A percentile compares a stretch with the other conserved stretches of the same genome.
Evolutionary conservation across 2,113 vertebrate genomes (phyloP).

Genomic region (Coturnix japonica): DNA sequence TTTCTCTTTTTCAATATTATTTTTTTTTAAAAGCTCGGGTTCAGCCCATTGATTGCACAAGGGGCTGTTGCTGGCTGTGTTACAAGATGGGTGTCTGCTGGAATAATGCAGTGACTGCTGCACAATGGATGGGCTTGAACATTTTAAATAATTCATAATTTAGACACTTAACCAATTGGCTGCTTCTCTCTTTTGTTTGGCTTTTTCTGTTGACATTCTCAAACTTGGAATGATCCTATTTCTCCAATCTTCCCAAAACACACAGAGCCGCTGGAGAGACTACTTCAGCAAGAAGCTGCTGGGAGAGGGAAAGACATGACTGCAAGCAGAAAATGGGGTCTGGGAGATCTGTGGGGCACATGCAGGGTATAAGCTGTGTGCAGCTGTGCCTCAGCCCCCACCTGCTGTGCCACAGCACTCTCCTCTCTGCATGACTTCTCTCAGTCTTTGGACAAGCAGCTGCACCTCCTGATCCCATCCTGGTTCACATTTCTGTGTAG

Average conservation of each 20-base stretch:
- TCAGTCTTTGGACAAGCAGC: background rate
- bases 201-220: background rate
- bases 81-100: background rate
- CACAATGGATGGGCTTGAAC: background rate
- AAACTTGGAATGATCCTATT: background rate
- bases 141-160: background rate
- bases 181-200: background rate
- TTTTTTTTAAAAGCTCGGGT: background rate
- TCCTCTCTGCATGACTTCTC: rapidly evolving
- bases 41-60: background rate
- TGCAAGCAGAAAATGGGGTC: background rate
- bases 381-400: background rate
- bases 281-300: background rate
- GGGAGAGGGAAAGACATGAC: background rate
- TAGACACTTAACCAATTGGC: background rate
- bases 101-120: background rate
- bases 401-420: rapidly evolving
- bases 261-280: background rate
- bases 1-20: background rate
- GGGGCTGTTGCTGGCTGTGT: background rate
- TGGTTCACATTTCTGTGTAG: background rate
- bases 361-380: background rate
- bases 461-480: background rate
- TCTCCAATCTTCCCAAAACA: background rate
- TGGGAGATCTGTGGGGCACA: background rate